Evolutionary conservation across 2,888 invertebrate genomes (phyloP), one percentile per base, ranked within the genome.

Genomic region (Acanthosoma haemorrhoidale): DNA sequence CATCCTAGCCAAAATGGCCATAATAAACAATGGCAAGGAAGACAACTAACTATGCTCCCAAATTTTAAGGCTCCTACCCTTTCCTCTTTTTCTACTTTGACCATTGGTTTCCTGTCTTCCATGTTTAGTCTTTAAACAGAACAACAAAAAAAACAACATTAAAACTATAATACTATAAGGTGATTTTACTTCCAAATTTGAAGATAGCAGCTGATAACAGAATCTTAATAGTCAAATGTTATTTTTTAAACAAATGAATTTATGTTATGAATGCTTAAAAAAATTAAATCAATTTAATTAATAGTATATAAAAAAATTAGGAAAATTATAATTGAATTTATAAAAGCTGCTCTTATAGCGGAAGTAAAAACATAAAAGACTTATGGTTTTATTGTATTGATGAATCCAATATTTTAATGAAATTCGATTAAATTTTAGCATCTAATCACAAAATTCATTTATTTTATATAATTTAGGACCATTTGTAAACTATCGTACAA

Each of bases 1-100:
- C 15, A 71, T 59, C n/a, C 60, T 69, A 31, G 70, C 68, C n/a
- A 32, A 69, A 5, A 59, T 71, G 60, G 61, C 72, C 11, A 69
- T 73, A 51, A n/a, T n/a, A 4, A 64, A 64, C 29, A 64, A 64
- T 64, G 64, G 64, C 21, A 39, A 64, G 15, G 64, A 41, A 39
- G 64, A 64, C 25, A 64, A 38, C 64, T 64, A 64, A 13, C 16
- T 13, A 57, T 57, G 39, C 64, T 39, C 39, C 39, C 39, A 9
- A 29, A 38, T 29, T 41, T 3, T 15, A 64, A 2, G 3, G 21
- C 51, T 51, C 13, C n/a, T n/a, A n/a, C n/a, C n/a, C n/a, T n/a
- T n/a, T n/a, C n/a, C 21, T 21, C 21, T n/a, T 51, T 51, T n/a
- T 51, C 29, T 13, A 51, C 21, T n/a, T 51, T 21, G 51, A 51